Base-by-base conservation (phyloP, 2,888 invertebrate genomes). In the Habroteleia sp. region DNA sequence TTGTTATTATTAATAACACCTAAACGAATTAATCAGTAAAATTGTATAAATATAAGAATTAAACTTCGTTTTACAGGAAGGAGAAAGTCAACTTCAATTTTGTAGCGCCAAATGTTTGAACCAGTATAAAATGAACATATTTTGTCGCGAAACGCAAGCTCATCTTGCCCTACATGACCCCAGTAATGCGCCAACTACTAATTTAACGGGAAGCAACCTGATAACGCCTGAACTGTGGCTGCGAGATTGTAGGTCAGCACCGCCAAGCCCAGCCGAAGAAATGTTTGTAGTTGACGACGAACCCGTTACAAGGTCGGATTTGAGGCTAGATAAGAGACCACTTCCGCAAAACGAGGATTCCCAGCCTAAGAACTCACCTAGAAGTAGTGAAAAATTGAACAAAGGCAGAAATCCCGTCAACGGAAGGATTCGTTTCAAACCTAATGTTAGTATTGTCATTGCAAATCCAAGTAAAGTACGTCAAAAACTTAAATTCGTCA, bases 61-160 rank as follows among this genome's bases (percentile, higher is more conserved):
- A n/a, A n/a, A n/a, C n/a, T n/a, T 13, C 37, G 17, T 13, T 23
- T 76, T 76, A 13, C 92, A 96, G 91, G 97, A 97, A 84, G 96
- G 96, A 37, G 95, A 96, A 78, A 94, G 95, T 13, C 96, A 96
- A 84, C 91, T 97, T 39, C 97, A 97, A 89, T 97, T 97, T 88
- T 95, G 93, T 89, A 96, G 96, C 41, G 96, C 97, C 88, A 96
- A 96, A 91, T 97, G 97, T 85, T 91, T 97, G 79, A 97, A 97
- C 87, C 97, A 97, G 89, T 97, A 97, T 91, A 97, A 97, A 90
- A 97, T 97, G 97, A 96, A 97, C 88, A 96, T 97, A 77, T 97
- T 97, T 89, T 97, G 97, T 89, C 93, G 95, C 48, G 97, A 97
- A 89, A 96, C 97, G 2, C 94, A 96, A 86, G 96, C 97, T 3